Conservation (phyloP, 2,888 invertebrate species). For the Nephrotoma guestfalica region DNA sequence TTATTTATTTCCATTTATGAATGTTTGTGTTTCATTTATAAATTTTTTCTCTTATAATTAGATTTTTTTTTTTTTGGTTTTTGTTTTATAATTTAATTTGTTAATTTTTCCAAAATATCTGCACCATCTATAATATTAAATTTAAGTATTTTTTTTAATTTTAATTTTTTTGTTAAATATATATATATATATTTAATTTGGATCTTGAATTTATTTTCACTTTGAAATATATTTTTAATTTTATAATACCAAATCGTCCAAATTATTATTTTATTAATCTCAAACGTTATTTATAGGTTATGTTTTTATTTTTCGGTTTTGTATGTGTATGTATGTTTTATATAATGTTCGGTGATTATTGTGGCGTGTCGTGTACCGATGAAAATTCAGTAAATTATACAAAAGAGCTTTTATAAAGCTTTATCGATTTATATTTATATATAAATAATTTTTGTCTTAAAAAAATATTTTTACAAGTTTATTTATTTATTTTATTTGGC, state of each 20-base stretch:
- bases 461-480: neutral
- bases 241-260: neutral
- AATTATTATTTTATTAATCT: neutral
- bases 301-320: neutral
- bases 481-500: neutral
- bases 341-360: too few relatives aligned
- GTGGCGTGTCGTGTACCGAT: neutral
- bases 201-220: neutral
- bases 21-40: neutral
- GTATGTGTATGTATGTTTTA: neutral
- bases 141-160: too few relatives aligned
- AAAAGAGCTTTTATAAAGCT: neutral
- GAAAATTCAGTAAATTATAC: neutral
- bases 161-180: too few relatives aligned
- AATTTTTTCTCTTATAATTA: neutral
- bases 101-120: neutral
- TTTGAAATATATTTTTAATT: neutral
- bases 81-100: neutral
- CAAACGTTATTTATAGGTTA: neutral
- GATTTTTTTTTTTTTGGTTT: neutral
- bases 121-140: neutral
- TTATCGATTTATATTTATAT: neutral
- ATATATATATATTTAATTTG: neutral
- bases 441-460: neutral
- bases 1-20: neutral